A percentile compares a stretch with the other conserved stretches of the same genome.
phyloP scores from a whole-genome alignment of 2,797 vertebrate species.

The Acanthurus lineatus region DNA sequence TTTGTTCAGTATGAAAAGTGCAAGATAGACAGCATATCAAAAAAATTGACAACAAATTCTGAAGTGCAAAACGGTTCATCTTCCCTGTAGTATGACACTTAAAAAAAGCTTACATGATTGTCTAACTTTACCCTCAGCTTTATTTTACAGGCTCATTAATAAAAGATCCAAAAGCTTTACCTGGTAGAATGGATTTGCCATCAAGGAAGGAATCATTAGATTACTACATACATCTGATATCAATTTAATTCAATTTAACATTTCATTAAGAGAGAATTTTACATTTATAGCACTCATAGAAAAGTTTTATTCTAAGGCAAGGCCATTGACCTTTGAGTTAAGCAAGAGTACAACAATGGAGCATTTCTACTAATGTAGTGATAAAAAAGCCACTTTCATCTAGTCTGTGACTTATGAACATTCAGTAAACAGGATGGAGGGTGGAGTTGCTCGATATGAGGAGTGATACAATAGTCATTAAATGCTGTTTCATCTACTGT shows the following conservation, averaged over 20 bases:
- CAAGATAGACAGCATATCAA: slow-evolving; percentile 17
- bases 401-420: not conserved
- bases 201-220: not conserved
- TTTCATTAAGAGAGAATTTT: not conserved
- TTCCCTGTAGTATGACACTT: slow-evolving; percentile 17
- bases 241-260: not conserved
- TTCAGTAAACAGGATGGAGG: not conserved
- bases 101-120: not conserved
- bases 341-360: slow-evolving; percentile 22
- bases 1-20: slow-evolving; percentile 25
- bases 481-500: not conserved
- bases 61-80: slow-evolving; percentile 30
- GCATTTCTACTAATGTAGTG: slow-evolving; percentile 57
- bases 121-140: not conserved
- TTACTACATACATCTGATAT: slow-evolving; percentile 7
- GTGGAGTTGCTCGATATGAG: not conserved
- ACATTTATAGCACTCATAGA: slow-evolving; percentile 32
- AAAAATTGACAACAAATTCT: not conserved
- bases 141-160: slow-evolving; percentile 41
- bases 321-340: not conserved
- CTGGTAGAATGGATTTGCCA: not conserved
- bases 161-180: not conserved
- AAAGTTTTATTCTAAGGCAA: not conserved
- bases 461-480: not conserved
- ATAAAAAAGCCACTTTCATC: slow-evolving; percentile 22